phyloP scores from a whole-genome alignment of 2,797 vertebrate genomes.

The Halcyon smyrnensis region DNA sequence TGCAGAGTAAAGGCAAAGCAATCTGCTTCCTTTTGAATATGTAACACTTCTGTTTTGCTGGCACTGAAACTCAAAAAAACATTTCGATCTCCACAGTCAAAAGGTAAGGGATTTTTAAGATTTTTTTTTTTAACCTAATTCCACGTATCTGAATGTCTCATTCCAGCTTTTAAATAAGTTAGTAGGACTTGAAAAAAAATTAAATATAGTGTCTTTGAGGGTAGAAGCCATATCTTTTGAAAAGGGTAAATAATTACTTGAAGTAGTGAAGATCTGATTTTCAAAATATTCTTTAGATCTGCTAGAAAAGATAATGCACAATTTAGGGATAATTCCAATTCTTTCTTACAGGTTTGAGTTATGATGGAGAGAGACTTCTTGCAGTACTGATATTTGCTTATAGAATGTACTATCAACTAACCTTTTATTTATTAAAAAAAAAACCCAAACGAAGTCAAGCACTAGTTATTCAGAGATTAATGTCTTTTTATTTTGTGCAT shows the following conservation, averaged over 20 bases:
- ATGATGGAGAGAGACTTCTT: neutral
- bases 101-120: neutral
- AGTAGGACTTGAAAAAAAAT: neutral
- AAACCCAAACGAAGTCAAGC: neutral
- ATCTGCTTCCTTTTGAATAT: neutral
- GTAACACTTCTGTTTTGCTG: neutral
- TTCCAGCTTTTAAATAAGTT: neutral
- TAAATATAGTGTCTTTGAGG: neutral
- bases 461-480: neutral
- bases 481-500: neutral
- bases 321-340: neutral
- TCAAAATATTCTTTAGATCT: neutral
- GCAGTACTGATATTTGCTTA: neutral
- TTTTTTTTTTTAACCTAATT: neutral
- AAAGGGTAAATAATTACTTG: neutral
- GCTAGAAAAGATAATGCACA: neutral
- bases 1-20: neutral
- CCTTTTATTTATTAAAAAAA: neutral
- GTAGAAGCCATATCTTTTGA: constrained; percentile 14
- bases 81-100: neutral
- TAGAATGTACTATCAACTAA: neutral
- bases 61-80: neutral
- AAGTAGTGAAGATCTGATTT: neutral
- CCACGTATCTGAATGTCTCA: neutral
- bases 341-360: neutral